A percentile compares a stretch with the other conserved stretches of the same genome.
These are phyloP conservation scores for Tipula confusa DNA, from an alignment of 2,888 invertebrate genomes.

Conservation along the genomic window DNA sequence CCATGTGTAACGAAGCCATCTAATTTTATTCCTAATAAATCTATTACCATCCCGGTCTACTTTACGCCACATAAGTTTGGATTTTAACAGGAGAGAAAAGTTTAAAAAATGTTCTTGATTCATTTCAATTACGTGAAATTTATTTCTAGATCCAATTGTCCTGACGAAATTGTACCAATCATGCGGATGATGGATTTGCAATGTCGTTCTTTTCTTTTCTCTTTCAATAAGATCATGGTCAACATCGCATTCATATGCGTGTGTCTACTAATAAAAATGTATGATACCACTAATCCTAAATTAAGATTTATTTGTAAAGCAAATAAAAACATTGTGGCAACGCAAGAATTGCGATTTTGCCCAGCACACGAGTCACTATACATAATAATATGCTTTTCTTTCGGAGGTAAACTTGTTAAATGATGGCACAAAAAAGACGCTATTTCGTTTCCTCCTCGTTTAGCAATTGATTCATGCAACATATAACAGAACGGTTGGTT, in stretches of 20 bases:
- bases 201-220: not conserved
- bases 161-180: slow-evolving; percentile 4
- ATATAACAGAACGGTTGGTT: no score
- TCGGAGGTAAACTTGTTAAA: no score
- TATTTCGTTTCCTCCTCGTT: no score
- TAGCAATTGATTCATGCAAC: no score
- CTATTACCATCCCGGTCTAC: not conserved
- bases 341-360: no score
- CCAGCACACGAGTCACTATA: no score
- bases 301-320: no score
- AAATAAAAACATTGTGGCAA: no score
- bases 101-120: not conserved
- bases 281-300: no score
- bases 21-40: not conserved
- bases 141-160: not conserved
- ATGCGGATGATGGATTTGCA: not conserved
- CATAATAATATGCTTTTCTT: no score
- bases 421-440: no score
- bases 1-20: not conserved
- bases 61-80: not conserved
- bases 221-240: not conserved
- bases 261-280: no score
- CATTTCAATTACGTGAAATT: not conserved
- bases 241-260: not conserved
- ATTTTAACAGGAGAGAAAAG: not conserved